Conservation (phyloP, 2,888 invertebrate genomes). For the Spilosoma lubricipeda region DNA sequence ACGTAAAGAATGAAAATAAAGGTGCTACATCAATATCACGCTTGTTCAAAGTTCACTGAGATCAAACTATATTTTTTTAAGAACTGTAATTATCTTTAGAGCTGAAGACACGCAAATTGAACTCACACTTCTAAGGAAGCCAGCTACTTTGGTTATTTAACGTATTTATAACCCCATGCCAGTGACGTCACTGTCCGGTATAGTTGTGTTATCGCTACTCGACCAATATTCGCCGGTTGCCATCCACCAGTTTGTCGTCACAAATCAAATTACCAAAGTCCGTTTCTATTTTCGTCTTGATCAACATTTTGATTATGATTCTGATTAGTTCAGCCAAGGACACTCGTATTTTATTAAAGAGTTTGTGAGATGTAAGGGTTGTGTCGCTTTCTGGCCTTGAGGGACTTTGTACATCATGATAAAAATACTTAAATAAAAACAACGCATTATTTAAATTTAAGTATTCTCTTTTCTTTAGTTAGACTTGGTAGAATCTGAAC, state of each 20-base stretch:
- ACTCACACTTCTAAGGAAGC: neutral
- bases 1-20: no score
- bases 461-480: neutral
- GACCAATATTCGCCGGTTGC: conserved; percentile 20
- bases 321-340: conserved; percentile 43
- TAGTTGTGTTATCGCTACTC: neutral
- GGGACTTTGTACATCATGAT: neutral
- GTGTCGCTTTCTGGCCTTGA: neutral
- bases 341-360: conserved; percentile 32
- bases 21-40: no score
- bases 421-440: neutral
- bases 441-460: neutral
- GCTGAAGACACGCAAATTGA: neutral
- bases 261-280: conserved; percentile 51
- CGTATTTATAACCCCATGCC: neutral
- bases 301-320: conserved; percentile 40
- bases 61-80: no score
- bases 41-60: no score
- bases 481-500: neutral
- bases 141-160: neutral
- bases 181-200: conserved; percentile 2
- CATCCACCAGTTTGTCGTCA: conserved; percentile 38
- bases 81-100: neutral
- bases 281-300: conserved; percentile 46
- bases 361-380: neutral